These are phyloP conservation scores for Borostomias antarcticus DNA, from an alignment of 2,797 vertebrate species.

Conservation along the genomic window DNA sequence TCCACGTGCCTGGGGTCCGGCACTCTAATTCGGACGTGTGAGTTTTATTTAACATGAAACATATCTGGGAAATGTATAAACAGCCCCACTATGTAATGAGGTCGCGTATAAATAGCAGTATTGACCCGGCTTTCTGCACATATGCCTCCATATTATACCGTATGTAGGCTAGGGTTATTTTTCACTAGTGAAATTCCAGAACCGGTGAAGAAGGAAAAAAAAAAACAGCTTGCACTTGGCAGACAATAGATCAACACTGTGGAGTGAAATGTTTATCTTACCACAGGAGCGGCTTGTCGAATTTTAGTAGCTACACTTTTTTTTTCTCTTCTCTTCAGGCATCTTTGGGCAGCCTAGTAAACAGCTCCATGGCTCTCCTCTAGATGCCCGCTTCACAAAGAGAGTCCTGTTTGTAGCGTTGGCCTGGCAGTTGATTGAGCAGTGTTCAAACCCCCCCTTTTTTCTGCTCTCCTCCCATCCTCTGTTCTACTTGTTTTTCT, in stretches of 20 bases:
- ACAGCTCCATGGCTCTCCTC: conserved; percentile 58
- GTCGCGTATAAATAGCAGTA: conserved; percentile 71
- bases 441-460: conserved; percentile 47
- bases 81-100: conserved; percentile 70
- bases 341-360: conserved; percentile 50
- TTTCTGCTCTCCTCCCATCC: conserved; percentile 47
- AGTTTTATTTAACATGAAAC: conserved; percentile 58
- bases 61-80: conserved; percentile 53
- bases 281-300: conserved; percentile 56
- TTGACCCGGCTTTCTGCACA: conserved; percentile 71
- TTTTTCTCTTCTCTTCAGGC: conserved; percentile 28
- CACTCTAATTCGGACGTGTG: conserved; percentile 19
- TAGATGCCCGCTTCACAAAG: conserved; percentile 62
- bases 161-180: conserved; percentile 59
- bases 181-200: conserved; percentile 66
- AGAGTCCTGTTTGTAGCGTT: conserved; percentile 58
- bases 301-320: conserved; percentile 55
- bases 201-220: conserved; percentile 58
- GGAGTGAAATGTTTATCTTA: conserved; percentile 66
- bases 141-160: conserved; percentile 49
- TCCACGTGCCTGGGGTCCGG: background rate
- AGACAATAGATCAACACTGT: conserved; percentile 65
- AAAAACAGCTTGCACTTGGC: conserved; percentile 57
- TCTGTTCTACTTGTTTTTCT: conserved; percentile 46
- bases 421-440: conserved; percentile 60